These are phyloP conservation scores for Brachypteracias leptosomus DNA, from an alignment of 2,113 vertebrate genomes.

Conservation along the genomic window DNA sequence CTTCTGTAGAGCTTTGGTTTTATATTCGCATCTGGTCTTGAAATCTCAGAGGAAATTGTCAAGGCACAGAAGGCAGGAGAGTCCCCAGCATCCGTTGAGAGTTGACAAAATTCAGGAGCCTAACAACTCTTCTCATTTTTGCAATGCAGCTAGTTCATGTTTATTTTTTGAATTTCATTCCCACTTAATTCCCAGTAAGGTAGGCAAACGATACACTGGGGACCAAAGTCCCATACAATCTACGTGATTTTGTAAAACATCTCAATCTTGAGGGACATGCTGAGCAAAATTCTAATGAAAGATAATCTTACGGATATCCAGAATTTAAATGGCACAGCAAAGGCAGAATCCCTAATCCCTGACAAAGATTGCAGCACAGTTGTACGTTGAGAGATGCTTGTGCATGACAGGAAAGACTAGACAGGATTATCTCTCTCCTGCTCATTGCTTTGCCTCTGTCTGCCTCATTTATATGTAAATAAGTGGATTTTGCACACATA, in stretches of 20 bases:
- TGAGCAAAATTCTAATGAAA: not conserved
- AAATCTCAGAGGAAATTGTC: not conserved
- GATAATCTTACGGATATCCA: not conserved
- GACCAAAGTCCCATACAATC: not conserved
- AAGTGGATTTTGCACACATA: constrained; percentile 1
- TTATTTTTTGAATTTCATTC: not conserved
- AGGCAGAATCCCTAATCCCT: not conserved
- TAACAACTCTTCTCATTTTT: not conserved
- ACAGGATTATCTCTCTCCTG: not conserved
- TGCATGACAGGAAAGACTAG: not conserved
- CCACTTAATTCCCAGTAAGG: not conserved
- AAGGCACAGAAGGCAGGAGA: not conserved
- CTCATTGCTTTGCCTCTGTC: not conserved
- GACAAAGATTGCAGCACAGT: not conserved
- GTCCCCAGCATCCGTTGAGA: not conserved
- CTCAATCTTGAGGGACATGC: not conserved
- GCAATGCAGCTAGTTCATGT: not conserved
- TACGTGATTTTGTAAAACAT: not conserved
- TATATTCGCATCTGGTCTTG: not conserved
- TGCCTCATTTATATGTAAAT: constrained; percentile 16
- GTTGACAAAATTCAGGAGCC: not conserved
- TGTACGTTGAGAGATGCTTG: not conserved
- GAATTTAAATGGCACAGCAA: not conserved
- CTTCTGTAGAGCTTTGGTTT: not conserved
- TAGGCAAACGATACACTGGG: not conserved